These are phyloP conservation scores for Chrysolina oricalcia DNA, from an alignment of 2,888 invertebrate genomes.

Conservation along the genomic window DNA sequence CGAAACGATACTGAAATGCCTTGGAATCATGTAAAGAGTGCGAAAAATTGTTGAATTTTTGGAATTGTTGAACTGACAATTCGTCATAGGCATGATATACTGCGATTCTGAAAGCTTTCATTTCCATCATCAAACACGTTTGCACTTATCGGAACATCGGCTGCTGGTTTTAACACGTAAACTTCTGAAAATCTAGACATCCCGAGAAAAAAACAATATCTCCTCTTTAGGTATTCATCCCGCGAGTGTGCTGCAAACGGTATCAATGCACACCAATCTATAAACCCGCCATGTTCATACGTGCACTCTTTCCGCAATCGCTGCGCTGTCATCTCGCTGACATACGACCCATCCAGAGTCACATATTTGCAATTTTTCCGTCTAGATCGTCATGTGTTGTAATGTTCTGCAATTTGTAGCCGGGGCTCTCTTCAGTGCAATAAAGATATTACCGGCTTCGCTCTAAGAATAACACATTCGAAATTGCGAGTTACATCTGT, in stretches of 20 bases:
- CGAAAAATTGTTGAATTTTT: too few species aligned
- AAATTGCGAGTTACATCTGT: conserved; percentile 55
- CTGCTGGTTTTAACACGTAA: conserved; percentile 26
- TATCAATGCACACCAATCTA: conserved; percentile 60
- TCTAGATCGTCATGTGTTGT: conserved; percentile 66
- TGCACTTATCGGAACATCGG: not conserved
- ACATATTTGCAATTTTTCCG: conserved; percentile 68
- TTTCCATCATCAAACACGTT: not conserved
- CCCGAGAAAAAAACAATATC: conserved; percentile 25
- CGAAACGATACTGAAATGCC: too few species aligned
- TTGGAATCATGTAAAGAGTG: too few species aligned
- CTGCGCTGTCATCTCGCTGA: conserved; percentile 53
- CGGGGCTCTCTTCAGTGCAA: conserved; percentile 65
- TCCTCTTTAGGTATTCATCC: conserved; percentile 42
- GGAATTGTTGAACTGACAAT: too few species aligned
- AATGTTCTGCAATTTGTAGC: conserved; percentile 67
- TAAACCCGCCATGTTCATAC: conserved; percentile 62
- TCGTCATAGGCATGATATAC: too few species aligned
- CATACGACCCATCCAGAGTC: conserved; percentile 60
- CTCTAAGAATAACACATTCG: conserved; percentile 62
- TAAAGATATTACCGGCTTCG: conserved; percentile 65
- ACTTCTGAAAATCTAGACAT: conserved; percentile 3
- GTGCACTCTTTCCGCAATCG: conserved; percentile 62
- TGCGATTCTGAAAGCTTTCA: too few species aligned
- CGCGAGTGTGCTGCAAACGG: conserved; percentile 37